Percentiles rank a stretch among this genome's conserved stretches.
Conservation (phyloP, 2,888 invertebrate species). For the Sepioteuthis lessoniana region DNA sequence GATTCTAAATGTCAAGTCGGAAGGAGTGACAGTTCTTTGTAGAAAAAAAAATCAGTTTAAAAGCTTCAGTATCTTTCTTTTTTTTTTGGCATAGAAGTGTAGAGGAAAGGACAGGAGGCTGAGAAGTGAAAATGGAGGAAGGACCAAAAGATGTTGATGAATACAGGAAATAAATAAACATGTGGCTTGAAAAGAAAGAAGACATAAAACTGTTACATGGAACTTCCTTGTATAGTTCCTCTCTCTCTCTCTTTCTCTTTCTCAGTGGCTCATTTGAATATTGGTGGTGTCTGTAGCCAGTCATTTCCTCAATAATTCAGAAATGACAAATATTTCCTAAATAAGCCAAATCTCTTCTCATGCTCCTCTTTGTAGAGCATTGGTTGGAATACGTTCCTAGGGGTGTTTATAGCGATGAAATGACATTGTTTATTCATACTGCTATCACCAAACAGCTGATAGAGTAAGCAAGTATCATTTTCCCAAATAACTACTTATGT, state of each 20-base stretch:
- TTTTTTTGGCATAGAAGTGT: not conserved
- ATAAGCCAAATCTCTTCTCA: not conserved
- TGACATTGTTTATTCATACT: not conserved
- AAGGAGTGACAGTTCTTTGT: not conserved
- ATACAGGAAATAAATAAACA: constrained; percentile 33
- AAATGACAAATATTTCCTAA: constrained; percentile 16
- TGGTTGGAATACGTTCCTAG: not conserved
- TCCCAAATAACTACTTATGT: constrained; percentile 20
- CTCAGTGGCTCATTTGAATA: not conserved
- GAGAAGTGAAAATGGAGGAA: not conserved
- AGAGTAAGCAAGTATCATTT: constrained; percentile 23
- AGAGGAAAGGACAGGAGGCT: not conserved
- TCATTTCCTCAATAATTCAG: constrained; percentile 12
- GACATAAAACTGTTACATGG: constrained; percentile 8
- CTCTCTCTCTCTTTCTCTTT: not conserved
- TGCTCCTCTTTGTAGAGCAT: no score
- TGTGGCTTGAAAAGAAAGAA: not conserved
- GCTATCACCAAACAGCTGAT: not conserved
- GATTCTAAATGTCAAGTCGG: not conserved
- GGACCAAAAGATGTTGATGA: not conserved
- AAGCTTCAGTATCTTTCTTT: no score
- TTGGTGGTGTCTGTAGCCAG: constrained; percentile 4
- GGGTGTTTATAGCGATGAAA: not conserved
- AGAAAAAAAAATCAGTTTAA: not conserved
- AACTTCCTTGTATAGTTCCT: not conserved